Evolutionary conservation across 2,113 vertebrate species (phyloP).

Genomic region (Tragelaphus scriptus): DNA sequence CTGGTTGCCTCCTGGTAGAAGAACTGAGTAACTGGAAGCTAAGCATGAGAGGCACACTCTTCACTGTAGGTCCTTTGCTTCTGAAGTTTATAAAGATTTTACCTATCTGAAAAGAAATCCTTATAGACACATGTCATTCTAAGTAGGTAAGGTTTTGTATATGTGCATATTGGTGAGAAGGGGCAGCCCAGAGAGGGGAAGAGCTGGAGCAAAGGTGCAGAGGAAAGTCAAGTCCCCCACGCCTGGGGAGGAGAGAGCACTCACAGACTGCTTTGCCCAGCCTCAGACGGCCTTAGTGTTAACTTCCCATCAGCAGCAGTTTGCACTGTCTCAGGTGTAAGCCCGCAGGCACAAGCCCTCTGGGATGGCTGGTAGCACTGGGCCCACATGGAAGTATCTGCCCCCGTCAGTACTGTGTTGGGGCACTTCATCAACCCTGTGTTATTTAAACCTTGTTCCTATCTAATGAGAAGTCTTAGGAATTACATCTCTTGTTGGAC

Average conservation of each 20-base stretch:
- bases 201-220: neutral
- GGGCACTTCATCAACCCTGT: neutral
- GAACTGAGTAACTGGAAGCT: neutral
- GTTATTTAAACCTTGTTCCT: neutral
- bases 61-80: neutral
- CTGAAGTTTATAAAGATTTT: neutral
- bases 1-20: neutral
- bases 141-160: no score
- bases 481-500: neutral
- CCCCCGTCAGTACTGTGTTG: rapidly evolving
- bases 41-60: neutral
- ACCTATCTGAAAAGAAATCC: neutral
- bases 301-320: neutral
- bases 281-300: rapidly evolving
- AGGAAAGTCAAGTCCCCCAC: no score
- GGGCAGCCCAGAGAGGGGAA: neutral
- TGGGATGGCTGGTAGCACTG: neutral
- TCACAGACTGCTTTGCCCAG: neutral
- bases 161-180: neutral
- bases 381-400: no score
- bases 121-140: neutral
- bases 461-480: neutral
- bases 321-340: neutral
- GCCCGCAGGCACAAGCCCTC: neutral
- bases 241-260: neutral